Percentiles rank a stretch among this genome's conserved stretches.
Conservation (phyloP, 2,888 invertebrate species). For the Beris morrisii region DNA sequence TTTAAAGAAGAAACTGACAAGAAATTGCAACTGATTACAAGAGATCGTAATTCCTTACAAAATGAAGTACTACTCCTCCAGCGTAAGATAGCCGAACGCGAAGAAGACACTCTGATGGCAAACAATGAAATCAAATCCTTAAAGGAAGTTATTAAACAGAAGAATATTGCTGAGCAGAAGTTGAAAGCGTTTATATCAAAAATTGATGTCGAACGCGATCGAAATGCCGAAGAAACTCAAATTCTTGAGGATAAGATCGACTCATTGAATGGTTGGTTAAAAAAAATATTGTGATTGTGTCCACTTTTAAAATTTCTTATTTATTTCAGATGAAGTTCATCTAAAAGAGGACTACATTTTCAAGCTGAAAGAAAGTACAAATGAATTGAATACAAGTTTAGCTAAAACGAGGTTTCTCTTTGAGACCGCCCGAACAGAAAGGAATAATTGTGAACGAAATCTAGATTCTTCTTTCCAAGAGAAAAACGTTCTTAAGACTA, state of each 20-base stretch:
- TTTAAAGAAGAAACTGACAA: slow-evolving; percentile 46
- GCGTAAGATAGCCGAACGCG: slow-evolving; percentile 33
- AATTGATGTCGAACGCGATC: slow-evolving; percentile 48
- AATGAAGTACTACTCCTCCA: slow-evolving; percentile 44
- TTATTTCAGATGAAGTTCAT: slow-evolving; percentile 48
- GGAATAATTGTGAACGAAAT: slow-evolving; percentile 75
- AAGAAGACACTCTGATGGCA: slow-evolving; percentile 44
- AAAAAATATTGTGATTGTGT: not conserved
- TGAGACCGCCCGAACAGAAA: slow-evolving; percentile 74
- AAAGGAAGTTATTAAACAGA: slow-evolving; percentile 47
- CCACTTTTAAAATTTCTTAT: not conserved
- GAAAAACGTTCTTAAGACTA: slow-evolving; percentile 69
- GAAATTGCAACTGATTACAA: slow-evolving; percentile 48
- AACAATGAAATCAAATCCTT: slow-evolving; percentile 52
- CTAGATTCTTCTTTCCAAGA: slow-evolving; percentile 69
- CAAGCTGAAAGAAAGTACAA: slow-evolving; percentile 51
- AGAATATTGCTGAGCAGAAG: slow-evolving; percentile 49
- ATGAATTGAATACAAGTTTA: slow-evolving; percentile 50
- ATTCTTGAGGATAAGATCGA: slow-evolving; percentile 45
- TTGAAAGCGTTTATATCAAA: slow-evolving; percentile 46
- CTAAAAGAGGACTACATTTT: slow-evolving; percentile 52
- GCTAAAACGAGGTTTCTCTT: slow-evolving; percentile 64
- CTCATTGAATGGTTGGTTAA: slow-evolving; percentile 12
- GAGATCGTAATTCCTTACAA: slow-evolving; percentile 52
- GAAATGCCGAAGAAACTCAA: slow-evolving; percentile 52